A percentile compares a stretch with the other conserved stretches of the same genome.
These are phyloP conservation scores for Mnemiopsis leidyi DNA, from an alignment of 37 sponge, comb jelly and placozoan species.

Conservation along the genomic window DNA sequence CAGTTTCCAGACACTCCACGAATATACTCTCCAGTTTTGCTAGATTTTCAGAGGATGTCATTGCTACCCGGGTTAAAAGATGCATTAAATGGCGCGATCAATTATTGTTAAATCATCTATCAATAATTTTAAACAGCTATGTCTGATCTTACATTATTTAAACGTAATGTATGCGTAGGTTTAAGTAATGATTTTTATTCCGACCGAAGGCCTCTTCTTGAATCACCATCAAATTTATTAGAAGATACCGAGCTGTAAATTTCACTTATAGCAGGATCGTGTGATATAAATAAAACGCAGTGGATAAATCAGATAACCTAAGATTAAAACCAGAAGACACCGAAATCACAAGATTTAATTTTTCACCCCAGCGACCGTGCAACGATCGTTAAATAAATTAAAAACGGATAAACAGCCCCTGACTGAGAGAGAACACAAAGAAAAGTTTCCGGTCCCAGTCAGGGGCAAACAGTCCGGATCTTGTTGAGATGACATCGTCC, in stretches of 20 bases:
- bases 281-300: not conserved
- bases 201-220: too few species aligned
- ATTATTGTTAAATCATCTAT: too few species aligned
- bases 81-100: too few species aligned
- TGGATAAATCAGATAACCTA: not conserved
- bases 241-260: too few species aligned
- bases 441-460: not conserved
- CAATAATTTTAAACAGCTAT: too few species aligned
- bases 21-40: not conserved
- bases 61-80: too few species aligned
- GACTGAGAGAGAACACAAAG: not conserved
- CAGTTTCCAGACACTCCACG: conserved; percentile 12
- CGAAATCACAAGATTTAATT: not conserved
- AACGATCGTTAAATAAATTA: not conserved
- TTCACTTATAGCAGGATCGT: too few species aligned
- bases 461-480: not conserved
- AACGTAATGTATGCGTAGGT: too few species aligned
- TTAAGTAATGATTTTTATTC: too few species aligned
- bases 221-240: not conserved
- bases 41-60: not conserved
- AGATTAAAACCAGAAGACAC: not conserved
- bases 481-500: not conserved
- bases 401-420: not conserved
- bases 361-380: not conserved
- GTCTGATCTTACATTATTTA: too few species aligned